Percentiles rank a stretch among this genome's conserved stretches.
These are phyloP conservation scores for Bombus sylvicola DNA, from an alignment of 1,140 invertebrate genomes.

Conservation along the genomic window DNA sequence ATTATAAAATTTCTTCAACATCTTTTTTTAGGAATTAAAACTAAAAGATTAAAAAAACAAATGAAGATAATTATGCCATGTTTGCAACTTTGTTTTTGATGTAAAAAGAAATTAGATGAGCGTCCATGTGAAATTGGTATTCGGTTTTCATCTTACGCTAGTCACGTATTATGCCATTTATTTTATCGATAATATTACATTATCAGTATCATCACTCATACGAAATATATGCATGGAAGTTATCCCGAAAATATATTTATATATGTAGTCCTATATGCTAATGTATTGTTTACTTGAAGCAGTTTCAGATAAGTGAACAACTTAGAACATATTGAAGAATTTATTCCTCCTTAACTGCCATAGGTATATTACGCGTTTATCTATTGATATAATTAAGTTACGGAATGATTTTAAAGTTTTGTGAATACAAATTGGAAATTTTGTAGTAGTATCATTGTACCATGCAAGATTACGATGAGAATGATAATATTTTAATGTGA, in stretches of 20 bases:
- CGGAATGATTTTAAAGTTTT: constrained; percentile 26
- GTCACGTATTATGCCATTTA: constrained; percentile 66
- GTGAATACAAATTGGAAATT: constrained; percentile 25
- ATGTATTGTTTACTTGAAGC: constrained; percentile 48
- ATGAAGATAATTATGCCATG: constrained; percentile 34
- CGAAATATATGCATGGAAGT: constrained; percentile 39
- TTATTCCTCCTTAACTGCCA: constrained; percentile 74
- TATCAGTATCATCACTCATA: constrained; percentile 50
- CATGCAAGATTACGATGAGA: constrained; percentile 34
- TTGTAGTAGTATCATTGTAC: constrained; percentile 42
- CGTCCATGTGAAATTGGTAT: constrained; percentile 49
- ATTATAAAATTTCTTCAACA: constrained; percentile 62
- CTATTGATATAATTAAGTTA: constrained; percentile 54
- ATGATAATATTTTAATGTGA: constrained; percentile 44
- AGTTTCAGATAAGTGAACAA: constrained; percentile 49
- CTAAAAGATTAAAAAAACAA: background rate
- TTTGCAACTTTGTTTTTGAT: constrained; percentile 40
- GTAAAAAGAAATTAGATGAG: constrained; percentile 25
- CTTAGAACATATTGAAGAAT: constrained; percentile 56
- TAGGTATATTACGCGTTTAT: constrained; percentile 60
- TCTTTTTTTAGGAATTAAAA: constrained; percentile 48
- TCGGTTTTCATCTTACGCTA: constrained; percentile 56
- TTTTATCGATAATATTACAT: constrained; percentile 53
- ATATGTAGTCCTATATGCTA: constrained; percentile 41
- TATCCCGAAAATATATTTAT: constrained; percentile 57